Percentiles rank a stretch among this genome's conserved stretches.
Evolutionary conservation across 2,797 vertebrate genomes (phyloP).

Genomic region (Anabacerthia variegaticeps): DNA sequence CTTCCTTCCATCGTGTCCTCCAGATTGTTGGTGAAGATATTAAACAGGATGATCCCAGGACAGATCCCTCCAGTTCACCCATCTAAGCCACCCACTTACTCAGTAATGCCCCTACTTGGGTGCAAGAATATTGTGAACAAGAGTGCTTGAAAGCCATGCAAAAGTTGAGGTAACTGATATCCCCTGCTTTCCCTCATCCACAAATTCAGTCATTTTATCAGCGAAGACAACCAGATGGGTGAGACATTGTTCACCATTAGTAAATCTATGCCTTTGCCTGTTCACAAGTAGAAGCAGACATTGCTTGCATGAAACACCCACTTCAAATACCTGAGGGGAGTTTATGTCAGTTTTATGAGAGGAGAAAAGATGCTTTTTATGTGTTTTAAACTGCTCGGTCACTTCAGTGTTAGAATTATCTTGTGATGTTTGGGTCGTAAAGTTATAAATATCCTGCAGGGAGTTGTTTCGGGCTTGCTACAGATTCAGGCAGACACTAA

Average conservation of each 20-base stretch:
- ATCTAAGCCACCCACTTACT: not conserved
- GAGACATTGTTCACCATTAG: not conserved
- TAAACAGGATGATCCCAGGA: not conserved
- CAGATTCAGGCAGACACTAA: not conserved
- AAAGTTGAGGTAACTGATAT: not conserved
- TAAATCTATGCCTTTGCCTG: not conserved
- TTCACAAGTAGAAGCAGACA: not conserved
- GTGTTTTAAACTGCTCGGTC: not conserved
- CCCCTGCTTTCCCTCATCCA: not conserved
- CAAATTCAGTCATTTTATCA: not conserved
- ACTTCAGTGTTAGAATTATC: not conserved
- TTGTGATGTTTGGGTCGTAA: not conserved
- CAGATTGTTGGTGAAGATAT: not conserved
- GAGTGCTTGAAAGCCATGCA: not conserved
- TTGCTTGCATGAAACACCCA: not conserved
- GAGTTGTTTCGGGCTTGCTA: not conserved
- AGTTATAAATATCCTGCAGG: not conserved
- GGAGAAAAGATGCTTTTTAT: not conserved
- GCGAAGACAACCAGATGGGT: not conserved
- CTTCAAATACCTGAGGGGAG: not conserved
- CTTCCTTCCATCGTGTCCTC: not conserved
- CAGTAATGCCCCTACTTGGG: not conserved
- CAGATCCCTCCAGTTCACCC: not conserved
- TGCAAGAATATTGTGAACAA: not conserved
- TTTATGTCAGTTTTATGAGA: not conserved